These are phyloP conservation scores for Poecile montanus DNA, from an alignment of 2,797 vertebrate genomes.

Conservation along the genomic window DNA sequence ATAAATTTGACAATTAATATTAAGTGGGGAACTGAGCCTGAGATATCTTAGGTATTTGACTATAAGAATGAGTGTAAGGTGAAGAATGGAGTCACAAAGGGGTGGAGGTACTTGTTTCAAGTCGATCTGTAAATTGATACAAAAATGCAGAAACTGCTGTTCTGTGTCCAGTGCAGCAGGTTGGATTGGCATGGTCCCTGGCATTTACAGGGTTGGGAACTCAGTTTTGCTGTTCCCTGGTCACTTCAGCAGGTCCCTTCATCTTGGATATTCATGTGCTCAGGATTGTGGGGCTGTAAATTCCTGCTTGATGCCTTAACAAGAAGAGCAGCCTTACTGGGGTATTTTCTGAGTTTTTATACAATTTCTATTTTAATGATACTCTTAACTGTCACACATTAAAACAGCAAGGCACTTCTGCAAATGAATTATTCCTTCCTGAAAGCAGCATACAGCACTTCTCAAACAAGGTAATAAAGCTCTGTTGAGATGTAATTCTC, in stretches of 20 bases:
- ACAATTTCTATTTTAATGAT: neutral
- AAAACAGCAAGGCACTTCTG: neutral
- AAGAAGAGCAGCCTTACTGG: neutral
- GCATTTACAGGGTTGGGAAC: neutral
- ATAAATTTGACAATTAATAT: neutral
- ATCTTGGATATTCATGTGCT: neutral
- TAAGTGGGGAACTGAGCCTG: neutral
- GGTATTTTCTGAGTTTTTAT: neutral
- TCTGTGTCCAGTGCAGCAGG: neutral
- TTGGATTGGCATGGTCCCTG: neutral
- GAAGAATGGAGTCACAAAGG: neutral
- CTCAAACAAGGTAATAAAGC: constrained; percentile 12
- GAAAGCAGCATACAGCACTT: neutral
- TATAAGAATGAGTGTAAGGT: neutral
- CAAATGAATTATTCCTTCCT: constrained; percentile 1
- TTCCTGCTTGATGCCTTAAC: neutral
- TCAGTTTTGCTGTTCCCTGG: neutral
- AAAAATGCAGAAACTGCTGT: neutral
- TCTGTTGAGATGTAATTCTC: constrained; percentile 29
- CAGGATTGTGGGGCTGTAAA: neutral
- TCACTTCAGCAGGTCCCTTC: neutral
- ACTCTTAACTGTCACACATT: neutral
- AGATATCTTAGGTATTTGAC: neutral
- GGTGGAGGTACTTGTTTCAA: neutral
- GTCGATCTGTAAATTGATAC: neutral